Evolutionary conservation across 2,797 vertebrate genomes (phyloP).

Genomic region (Sebastes glaucus): DNA sequence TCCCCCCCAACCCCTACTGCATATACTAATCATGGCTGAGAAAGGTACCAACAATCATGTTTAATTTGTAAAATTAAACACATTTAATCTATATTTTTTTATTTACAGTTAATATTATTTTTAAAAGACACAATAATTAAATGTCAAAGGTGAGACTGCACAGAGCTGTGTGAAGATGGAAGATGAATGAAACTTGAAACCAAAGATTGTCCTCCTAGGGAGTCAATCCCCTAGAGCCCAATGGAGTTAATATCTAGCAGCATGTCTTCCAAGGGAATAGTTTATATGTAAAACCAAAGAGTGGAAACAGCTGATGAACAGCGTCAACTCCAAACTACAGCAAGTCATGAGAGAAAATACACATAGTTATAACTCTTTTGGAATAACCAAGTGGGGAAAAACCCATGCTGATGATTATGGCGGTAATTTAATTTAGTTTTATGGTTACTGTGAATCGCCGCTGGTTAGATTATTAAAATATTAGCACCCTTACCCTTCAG

Average conservation of each 20-base stretch:
- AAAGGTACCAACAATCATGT: neutral
- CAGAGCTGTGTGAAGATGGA: neutral
- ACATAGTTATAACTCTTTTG: neutral
- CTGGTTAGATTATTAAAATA: slow-evolving; percentile 21
- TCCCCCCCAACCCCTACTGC: neutral
- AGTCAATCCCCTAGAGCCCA: neutral
- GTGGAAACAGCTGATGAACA: neutral
- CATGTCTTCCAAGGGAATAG: neutral
- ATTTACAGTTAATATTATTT: neutral
- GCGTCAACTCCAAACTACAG: neutral
- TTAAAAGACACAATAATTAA: neutral
- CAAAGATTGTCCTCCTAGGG: neutral
- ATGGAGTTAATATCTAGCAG: neutral
- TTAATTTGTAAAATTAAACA: neutral
- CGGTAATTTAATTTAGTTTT: slow-evolving; percentile 18
- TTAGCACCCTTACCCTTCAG: slow-evolving; percentile 20
- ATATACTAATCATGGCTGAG: neutral
- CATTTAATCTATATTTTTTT: neutral
- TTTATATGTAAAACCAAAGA: neutral
- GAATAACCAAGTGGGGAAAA: neutral
- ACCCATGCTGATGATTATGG: neutral
- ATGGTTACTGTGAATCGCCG: neutral
- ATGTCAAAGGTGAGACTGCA: neutral
- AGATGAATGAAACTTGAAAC: too few relatives aligned
- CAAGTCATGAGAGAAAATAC: neutral